Conservation (phyloP, 92 coral and sea anemone genomes). For the Parazoanthus darwini region DNA sequence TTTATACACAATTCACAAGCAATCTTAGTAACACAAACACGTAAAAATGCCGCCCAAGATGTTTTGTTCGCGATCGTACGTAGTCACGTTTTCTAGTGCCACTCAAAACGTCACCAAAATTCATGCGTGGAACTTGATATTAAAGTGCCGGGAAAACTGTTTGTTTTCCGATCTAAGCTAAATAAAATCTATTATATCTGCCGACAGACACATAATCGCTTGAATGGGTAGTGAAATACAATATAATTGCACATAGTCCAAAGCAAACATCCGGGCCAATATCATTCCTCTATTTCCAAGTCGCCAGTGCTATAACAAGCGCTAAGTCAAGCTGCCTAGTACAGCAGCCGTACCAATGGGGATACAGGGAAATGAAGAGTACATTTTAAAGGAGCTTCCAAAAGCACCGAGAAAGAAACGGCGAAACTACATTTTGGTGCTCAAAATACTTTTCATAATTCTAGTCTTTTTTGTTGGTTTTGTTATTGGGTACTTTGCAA, state of each 20-base stretch:
- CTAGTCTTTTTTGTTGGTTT: conserved; percentile 66
- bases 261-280: conserved; percentile 25
- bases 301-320: background rate
- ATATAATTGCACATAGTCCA: conserved; percentile 16
- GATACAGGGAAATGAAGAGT: background rate
- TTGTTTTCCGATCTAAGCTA: conserved; percentile 1
- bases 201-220: conserved; percentile 26
- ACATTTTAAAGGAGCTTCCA: conserved; percentile 18
- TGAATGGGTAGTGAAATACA: conserved; percentile 31
- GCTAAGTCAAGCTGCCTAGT: background rate
- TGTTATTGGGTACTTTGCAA: conserved; percentile 64
- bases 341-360: background rate
- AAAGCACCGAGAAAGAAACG: conserved; percentile 22
- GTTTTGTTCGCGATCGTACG: no score
- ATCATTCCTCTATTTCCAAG: conserved; percentile 6
- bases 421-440: conserved; percentile 37
- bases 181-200: conserved; percentile 22
- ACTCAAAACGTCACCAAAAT: background rate
- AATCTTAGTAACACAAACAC: no score
- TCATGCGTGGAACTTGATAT: background rate
- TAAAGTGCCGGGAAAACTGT: conserved; percentile 9
- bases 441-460: conserved; percentile 50
- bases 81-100: background rate
- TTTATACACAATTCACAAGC: no score
- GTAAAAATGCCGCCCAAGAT: no score